phyloP scores from a whole-genome alignment of 2,113 vertebrate genomes.

The Glaucidium brasilianum region DNA sequence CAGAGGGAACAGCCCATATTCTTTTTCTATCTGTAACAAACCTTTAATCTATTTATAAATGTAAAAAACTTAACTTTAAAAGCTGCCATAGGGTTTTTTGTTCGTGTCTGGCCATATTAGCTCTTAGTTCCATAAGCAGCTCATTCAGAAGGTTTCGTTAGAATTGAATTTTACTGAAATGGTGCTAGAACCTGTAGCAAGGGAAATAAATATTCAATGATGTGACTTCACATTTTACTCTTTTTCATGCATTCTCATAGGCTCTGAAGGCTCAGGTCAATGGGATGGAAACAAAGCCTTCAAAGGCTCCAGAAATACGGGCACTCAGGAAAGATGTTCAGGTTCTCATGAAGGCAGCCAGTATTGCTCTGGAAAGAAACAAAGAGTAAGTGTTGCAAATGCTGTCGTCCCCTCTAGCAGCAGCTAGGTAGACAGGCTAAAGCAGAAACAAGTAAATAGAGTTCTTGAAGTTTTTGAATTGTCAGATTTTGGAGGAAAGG shows the following conservation, averaged over 20 bases:
- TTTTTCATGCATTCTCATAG: not conserved
- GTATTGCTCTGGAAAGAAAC: conserved; percentile 55
- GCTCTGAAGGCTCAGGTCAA: not conserved
- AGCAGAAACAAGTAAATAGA: not conserved
- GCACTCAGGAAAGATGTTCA: conserved; percentile 33
- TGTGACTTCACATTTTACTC: not conserved
- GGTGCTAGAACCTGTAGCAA: not conserved
- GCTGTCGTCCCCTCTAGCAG: not conserved
- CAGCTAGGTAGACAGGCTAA: not conserved
- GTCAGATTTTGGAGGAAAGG: not conserved
- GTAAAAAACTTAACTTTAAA: not conserved
- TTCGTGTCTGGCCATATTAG: not conserved
- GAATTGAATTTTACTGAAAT: not conserved
- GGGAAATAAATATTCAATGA: not conserved
- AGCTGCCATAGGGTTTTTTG: not conserved
- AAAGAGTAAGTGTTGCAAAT: conserved; percentile 38
- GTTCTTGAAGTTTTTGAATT: not conserved
- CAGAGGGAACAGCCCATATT: fast-evolving
- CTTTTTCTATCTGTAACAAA: not conserved
- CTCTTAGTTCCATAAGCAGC: not conserved
- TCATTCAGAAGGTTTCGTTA: not conserved
- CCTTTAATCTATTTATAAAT: not conserved
- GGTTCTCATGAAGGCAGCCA: conserved; percentile 22
- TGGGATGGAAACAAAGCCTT: not conserved
- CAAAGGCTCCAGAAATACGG: conserved; percentile 19